Evolutionary conservation across 2,888 invertebrate genomes (phyloP).

Genomic region (Aspidapion aeneum): DNA sequence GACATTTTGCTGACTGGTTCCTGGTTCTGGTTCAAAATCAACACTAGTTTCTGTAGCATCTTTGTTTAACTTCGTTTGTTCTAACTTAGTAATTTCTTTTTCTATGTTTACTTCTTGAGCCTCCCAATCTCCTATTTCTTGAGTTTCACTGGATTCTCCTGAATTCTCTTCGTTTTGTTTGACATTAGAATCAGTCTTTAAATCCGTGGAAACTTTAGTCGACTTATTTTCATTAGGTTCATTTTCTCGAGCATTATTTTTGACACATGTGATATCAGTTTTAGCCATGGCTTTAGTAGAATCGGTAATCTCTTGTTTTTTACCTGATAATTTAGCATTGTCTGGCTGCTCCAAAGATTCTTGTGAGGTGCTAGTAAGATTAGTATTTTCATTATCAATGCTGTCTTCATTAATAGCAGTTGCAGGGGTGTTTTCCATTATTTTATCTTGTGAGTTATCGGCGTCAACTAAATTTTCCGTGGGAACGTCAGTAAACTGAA

Average conservation of each 20-base stretch:
- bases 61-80: neutral
- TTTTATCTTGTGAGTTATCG: slow-evolving; percentile 6
- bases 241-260: slow-evolving; percentile 7
- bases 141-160: neutral
- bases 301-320: neutral
- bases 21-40: neutral
- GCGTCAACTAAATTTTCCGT: slow-evolving; percentile 4
- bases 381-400: neutral
- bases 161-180: slow-evolving; percentile 3
- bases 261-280: neutral
- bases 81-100: neutral
- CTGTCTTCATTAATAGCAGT: neutral
- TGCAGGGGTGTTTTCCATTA: neutral
- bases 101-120: neutral
- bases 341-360: neutral
- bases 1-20: neutral
- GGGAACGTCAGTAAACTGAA: neutral
- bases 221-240: slow-evolving; percentile 2
- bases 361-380: neutral
- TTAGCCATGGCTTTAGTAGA: too few species aligned
- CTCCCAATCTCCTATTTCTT: neutral
- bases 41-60: neutral
- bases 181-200: slow-evolving; percentile 5
- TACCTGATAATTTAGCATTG: neutral
- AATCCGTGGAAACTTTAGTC: neutral